Base-by-base conservation (phyloP, 2,797 vertebrate genomes). In the Apodemus agrarius region DNA sequence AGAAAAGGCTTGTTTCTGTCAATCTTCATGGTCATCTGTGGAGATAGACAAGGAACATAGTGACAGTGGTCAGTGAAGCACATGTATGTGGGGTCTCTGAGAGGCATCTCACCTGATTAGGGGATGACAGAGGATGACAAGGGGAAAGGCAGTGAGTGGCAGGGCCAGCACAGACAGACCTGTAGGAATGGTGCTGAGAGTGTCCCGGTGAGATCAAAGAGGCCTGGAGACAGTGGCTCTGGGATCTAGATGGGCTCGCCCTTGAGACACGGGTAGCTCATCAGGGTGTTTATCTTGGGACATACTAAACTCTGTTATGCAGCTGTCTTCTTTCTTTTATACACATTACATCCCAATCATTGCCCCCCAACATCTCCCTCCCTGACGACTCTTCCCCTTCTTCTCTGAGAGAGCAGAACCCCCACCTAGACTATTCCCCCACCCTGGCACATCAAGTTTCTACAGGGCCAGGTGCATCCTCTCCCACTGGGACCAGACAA, bases 151-250 rank as follows among this genome's bases (percentile, higher is more conserved):
- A 5, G 43, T 29, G 49, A 37, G 9, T 69, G 57, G 80, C 31
- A 22, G 34, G 4, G 21, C 12, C 9, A 46, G 29, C 6, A 37
- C 1, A 31, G 61, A 76, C 5, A 11, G 54, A 43, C 37, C 31
- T 74, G 21, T 0, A 43, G 57, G 34, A 46, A 10, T 22, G 52
- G 3, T 24, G 49, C 4, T 0, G 0, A 1, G 21, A 65, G 6
- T 19, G 29, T 16, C 13, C 34, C 12, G 0, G 24, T 6, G 12
- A 57, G 16, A 63, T 65, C 65, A 34, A 57, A 54, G 43, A 43
- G 40, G 37, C 16, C 34, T 43, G 29, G 69, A 52, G 24, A 63
- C 46, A 29, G 31, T 0, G 1, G 21, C n/a, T 4, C 43, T 69
- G 90, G n/a, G 34, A 40, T 5, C 59, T 10, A 3, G 4, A 26